These are phyloP conservation scores for Lasaia peninsularis DNA, from an alignment of 1,140 invertebrate genomes.

Conservation along the genomic window DNA sequence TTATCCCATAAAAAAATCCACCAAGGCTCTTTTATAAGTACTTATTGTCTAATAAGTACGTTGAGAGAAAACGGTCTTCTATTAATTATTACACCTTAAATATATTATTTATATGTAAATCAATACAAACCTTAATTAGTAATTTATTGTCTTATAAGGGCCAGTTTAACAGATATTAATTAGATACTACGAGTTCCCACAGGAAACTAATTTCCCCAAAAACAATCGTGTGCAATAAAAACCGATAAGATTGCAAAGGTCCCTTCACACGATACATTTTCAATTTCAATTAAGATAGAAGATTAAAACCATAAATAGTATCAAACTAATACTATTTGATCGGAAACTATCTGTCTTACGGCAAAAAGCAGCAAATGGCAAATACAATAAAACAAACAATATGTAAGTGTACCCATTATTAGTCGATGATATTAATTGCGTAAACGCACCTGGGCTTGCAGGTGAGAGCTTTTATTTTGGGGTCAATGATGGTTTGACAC, in stretches of 20 bases:
- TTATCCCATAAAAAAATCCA: too few relatives aligned
- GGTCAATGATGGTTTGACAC: constrained; percentile 9
- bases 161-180: not conserved
- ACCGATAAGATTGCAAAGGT: constrained; percentile 49
- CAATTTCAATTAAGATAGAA: constrained; percentile 60
- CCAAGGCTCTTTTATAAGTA: too few relatives aligned
- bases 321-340: constrained; percentile 30
- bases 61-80: too few relatives aligned
- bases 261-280: constrained; percentile 39
- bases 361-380: constrained; percentile 17
- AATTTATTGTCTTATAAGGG: not conserved
- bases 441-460: constrained; percentile 24
- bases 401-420: constrained; percentile 11
- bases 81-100: too few relatives aligned
- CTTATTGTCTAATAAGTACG: too few relatives aligned
- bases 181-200: constrained; percentile 33
- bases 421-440: constrained; percentile 19
- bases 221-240: constrained; percentile 38
- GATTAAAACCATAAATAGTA: constrained; percentile 38
- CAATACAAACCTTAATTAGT: not conserved
- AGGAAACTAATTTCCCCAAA: constrained; percentile 39
- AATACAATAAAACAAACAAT: constrained; percentile 33
- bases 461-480: constrained; percentile 10
- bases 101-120: not conserved
- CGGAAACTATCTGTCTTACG: constrained; percentile 32